Percentiles rank a stretch among this genome's conserved stretches.
phyloP scores from a whole-genome alignment of 37 sponge, comb jelly and placozoan species.

The Corticium candelabrum region DNA sequence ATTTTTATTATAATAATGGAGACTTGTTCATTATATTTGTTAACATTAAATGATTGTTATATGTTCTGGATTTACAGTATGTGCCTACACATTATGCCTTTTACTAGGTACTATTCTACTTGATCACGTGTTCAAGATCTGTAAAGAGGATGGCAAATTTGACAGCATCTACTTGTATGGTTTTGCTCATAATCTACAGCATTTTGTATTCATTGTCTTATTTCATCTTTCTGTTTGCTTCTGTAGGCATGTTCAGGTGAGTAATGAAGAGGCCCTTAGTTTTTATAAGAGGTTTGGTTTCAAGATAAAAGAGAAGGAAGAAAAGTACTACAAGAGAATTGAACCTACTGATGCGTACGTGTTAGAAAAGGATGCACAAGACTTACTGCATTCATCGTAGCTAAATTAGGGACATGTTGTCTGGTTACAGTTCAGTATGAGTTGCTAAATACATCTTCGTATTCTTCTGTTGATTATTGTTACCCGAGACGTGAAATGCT shows the following conservation, averaged over 20 bases:
- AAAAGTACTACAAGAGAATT: constrained; percentile 89
- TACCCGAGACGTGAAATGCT: too few relatives aligned
- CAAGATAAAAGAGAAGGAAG: constrained; percentile 66
- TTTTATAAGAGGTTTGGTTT: constrained; percentile 93
- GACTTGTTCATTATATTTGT: too few relatives aligned
- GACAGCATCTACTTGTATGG: constrained; percentile 74
- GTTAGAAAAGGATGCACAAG: constrained; percentile 13
- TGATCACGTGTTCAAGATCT: constrained; percentile 61
- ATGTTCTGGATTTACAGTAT: too few relatives aligned
- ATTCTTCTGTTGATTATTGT: too few relatives aligned
- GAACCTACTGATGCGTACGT: constrained; percentile 93
- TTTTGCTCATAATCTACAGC: too few relatives aligned
- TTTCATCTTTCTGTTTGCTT: background rate
- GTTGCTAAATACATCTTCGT: too few relatives aligned
- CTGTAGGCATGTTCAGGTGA: constrained; percentile 80
- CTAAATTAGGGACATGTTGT: too few relatives aligned
- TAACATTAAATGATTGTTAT: too few relatives aligned
- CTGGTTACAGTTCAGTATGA: too few relatives aligned
- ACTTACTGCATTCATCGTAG: too few relatives aligned
- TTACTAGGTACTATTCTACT: constrained; percentile 51
- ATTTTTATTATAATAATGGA: too few relatives aligned
- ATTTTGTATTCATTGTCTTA: background rate
- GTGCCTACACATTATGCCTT: too few relatives aligned
- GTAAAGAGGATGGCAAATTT: constrained; percentile 46
- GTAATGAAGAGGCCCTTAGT: constrained; percentile 82